phyloP scores from a whole-genome alignment of 2,113 vertebrate genomes.

The Ciconia maguari region DNA sequence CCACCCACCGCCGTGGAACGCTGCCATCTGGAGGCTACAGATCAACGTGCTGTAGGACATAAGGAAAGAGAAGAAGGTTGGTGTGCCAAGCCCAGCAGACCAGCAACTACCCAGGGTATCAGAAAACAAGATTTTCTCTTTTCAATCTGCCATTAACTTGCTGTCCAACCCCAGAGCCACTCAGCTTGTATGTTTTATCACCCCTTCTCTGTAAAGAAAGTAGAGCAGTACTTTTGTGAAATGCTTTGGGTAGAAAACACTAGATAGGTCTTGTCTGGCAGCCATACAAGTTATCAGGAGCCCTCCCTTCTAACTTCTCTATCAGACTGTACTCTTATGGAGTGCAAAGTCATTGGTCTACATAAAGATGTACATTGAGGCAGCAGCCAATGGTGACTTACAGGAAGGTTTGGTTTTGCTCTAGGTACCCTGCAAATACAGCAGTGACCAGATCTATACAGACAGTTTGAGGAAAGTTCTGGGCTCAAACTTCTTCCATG shows the following conservation, averaged over 20 bases:
- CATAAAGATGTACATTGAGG: neutral
- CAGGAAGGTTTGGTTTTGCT: neutral
- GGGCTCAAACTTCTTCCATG: neutral
- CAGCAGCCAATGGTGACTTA: neutral
- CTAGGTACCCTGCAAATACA: neutral
- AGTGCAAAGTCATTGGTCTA: neutral
- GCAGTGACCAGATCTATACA: neutral
- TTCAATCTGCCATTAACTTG: neutral
- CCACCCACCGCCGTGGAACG: accelerated
- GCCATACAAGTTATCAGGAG: neutral
- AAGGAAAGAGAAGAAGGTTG: neutral
- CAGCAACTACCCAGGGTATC: neutral
- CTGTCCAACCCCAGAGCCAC: neutral
- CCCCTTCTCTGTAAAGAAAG: neutral
- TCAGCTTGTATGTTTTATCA: neutral
- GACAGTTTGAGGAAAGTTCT: neutral
- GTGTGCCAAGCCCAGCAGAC: neutral
- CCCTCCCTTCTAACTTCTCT: neutral
- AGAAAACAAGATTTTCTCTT: neutral
- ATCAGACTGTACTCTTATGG: neutral
- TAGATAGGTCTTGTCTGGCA: neutral
- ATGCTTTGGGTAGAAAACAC: neutral
- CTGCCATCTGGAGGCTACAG: neutral
- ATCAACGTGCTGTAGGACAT: neutral
- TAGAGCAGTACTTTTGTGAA: neutral